Base-by-base conservation (phyloP, 2,797 vertebrate species). In the Luscinia megarhynchos region DNA sequence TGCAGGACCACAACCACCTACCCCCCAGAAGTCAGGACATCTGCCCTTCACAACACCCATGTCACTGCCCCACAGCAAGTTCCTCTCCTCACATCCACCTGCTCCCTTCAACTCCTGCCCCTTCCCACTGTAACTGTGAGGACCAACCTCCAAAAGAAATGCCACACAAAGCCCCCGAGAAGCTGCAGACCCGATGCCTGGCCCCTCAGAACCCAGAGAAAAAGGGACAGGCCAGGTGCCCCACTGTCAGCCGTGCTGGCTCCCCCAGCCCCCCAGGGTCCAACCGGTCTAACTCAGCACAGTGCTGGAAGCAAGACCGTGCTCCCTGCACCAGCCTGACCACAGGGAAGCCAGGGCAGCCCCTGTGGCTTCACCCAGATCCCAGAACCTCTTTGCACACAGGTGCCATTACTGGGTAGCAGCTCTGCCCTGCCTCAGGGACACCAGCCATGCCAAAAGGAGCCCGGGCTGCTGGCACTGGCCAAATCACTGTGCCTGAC, bases 401-500 rank as follows among this genome's bases (percentile, higher is more conserved):
- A 24, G 0, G 5, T 17, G 9, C 10, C 4, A 63, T 15, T 32
- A n/a, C 15, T 6, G 20, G 64, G 29, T n/a, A n/a, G 15, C 23
- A 20, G 43, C 61, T 41, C 45, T 66, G 45, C 38, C 62, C 22
- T 29, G 27, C 45, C 1, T 4, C 48, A 62, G 51, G 40, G 40
- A 58, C 58, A 69, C 8, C 64, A 32, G 41, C 20, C 1, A 18
- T 21, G n/a, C 43, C 58, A 46, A 46, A 40, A 41, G 32, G 18
- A 91, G 27, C 32, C n/a, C 4, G 4, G 48, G 46, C 66, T 55
- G 69, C 61, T 23, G 64, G 59, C 22, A 22, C 1, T 24, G 8
- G 45, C 13, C 1, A 6, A 19, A 22, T 1, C 12, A 2, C 6
- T 10, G 27, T 70, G 50, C 57, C 54, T 0, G 0, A 51, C 73